phyloP scores from a whole-genome alignment of 2,797 vertebrate species.

The Argyrosomus regius region DNA sequence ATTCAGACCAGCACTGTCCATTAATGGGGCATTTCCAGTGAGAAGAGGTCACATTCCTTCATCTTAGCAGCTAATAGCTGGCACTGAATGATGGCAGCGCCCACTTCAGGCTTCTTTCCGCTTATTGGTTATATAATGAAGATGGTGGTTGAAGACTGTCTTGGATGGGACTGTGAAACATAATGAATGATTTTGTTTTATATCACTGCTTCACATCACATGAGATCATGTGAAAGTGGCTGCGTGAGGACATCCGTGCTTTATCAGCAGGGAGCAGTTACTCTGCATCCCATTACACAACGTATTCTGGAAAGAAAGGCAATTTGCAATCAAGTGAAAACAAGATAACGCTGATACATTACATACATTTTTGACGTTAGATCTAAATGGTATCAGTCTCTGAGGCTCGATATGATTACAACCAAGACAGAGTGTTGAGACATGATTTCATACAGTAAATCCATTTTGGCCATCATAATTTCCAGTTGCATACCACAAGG shows the following conservation, averaged over 20 bases:
- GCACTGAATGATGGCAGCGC: conserved; percentile 43
- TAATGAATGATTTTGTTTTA: conserved; percentile 57
- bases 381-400: conserved; percentile 10
- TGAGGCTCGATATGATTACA: conserved; percentile 15
- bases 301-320: conserved; percentile 26
- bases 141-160: conserved; percentile 21
- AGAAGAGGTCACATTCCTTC: conserved; percentile 80
- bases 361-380: conserved; percentile 10
- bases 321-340: conserved; percentile 52
- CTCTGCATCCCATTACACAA: conserved; percentile 44
- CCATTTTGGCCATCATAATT: conserved; percentile 25
- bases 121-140: conserved; percentile 59
- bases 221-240: conserved; percentile 62
- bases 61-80: conserved; percentile 60
- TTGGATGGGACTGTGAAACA: conserved; percentile 37
- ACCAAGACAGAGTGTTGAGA: conserved; percentile 3
- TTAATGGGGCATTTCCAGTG: conserved; percentile 72
- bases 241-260: conserved; percentile 32
- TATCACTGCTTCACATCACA: conserved; percentile 52
- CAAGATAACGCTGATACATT: conserved; percentile 22
- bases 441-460: conserved; percentile 20
- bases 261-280: conserved; percentile 27
- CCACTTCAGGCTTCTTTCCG: conserved; percentile 40
- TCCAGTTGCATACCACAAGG: conserved; percentile 9
- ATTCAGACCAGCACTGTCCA: conserved; percentile 76